A percentile compares a stretch with the other conserved stretches of the same genome.
Evolutionary conservation across 2,888 invertebrate species (phyloP).

Genomic region (Lymantria monacha): DNA sequence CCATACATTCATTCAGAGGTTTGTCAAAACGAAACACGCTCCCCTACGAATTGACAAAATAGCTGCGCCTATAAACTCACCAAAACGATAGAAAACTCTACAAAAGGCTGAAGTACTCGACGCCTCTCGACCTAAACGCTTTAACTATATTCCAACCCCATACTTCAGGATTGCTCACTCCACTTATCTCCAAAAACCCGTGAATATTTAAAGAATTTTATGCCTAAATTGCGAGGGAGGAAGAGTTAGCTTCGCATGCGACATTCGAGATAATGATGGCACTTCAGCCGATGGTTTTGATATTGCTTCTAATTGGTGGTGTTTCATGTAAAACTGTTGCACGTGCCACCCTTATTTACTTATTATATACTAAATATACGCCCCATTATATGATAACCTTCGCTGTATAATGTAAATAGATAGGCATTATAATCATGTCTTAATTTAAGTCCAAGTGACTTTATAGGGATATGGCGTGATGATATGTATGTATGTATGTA

Average conservation of each 20-base stretch:
- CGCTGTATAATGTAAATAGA: background rate
- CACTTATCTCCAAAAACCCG: slow-evolving; percentile 80
- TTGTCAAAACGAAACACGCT: slow-evolving; percentile 65
- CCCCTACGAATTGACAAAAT: slow-evolving; percentile 77
- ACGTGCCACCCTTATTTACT: slow-evolving; percentile 70
- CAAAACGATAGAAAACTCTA: slow-evolving; percentile 76
- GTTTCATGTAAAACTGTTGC: slow-evolving; percentile 77
- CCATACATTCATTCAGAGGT: slow-evolving; percentile 36
- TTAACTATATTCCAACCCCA: slow-evolving; percentile 79
- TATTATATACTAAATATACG: slow-evolving; percentile 11
- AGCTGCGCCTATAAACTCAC: slow-evolving; percentile 60
- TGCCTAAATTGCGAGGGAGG: slow-evolving; percentile 49
- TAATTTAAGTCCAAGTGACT: too few relatives aligned
- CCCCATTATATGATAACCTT: slow-evolving; percentile 7
- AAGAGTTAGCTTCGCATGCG: slow-evolving; percentile 58
- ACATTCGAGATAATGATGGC: slow-evolving; percentile 75
- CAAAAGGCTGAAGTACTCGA: slow-evolving; percentile 75
- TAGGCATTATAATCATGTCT: too few relatives aligned
- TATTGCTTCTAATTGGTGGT: slow-evolving; percentile 79
- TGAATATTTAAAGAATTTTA: slow-evolving; percentile 65
- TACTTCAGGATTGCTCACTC: slow-evolving; percentile 79
- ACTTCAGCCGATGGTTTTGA: slow-evolving; percentile 76
- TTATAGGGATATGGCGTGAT: too few relatives aligned
- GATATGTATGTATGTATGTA: too few relatives aligned
- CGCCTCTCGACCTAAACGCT: slow-evolving; percentile 78